Conservation (phyloP, 2,888 invertebrate genomes). For the Ophioninae sp. region DNA sequence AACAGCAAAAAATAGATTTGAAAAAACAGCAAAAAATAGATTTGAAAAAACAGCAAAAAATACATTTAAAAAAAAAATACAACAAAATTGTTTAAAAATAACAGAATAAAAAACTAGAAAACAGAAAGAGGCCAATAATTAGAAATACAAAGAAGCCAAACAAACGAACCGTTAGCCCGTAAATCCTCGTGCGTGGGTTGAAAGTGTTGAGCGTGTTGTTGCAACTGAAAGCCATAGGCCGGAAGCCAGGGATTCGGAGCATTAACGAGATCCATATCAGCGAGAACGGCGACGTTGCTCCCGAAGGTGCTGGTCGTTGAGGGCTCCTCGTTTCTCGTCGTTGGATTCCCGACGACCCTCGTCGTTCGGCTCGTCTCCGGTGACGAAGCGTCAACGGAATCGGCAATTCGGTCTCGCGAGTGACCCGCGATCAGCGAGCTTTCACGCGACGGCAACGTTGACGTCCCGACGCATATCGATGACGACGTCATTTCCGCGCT, state of each 20-base stretch:
- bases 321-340: conserved; percentile 66
- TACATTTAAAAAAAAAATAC: too few relatives aligned
- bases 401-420: conserved; percentile 5
- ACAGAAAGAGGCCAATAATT: background rate
- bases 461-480: conserved; percentile 58
- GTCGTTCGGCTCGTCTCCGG: background rate
- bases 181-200: conserved; percentile 78
- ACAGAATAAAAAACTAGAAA: background rate
- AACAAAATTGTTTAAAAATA: too few relatives aligned
- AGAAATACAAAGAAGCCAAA: background rate
- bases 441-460: conserved; percentile 42
- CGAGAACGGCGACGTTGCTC: conserved; percentile 41
- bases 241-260: conserved; percentile 90
- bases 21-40: background rate
- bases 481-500: conserved; percentile 64
- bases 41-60: too few relatives aligned
- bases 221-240: conserved; percentile 88
- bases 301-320: conserved; percentile 6
- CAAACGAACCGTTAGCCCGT: conserved; percentile 79
- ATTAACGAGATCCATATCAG: conserved; percentile 79
- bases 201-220: conserved; percentile 83
- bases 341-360: background rate
- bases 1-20: background rate
- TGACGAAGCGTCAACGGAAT: conserved; percentile 23
- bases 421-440: background rate